Evolutionary conservation across 92 coral and sea anemone species (phyloP), one percentile per base, ranked within the genome.

Genomic region (Parazoanthus atlanticus): DNA sequence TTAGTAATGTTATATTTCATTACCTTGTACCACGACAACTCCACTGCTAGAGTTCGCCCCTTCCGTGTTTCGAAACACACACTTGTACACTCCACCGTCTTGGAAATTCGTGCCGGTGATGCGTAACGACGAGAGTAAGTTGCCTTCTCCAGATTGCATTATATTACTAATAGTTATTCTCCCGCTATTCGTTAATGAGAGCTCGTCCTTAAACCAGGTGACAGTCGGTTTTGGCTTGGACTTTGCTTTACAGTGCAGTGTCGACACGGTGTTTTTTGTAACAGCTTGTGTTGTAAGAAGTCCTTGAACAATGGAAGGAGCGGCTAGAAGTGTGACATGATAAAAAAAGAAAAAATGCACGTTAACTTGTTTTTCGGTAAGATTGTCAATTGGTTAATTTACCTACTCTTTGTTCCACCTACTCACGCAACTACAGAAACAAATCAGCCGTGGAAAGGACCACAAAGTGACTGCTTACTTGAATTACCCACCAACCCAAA

Each of bases 31-130:
- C 31, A 81, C 75, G 12, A 81, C 76, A 65, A 26, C 30, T 10
- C 86, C 76, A 81, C 52, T 65, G 86, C 86, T 81, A 34, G 86
- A 81, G 19, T 32, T 81, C 1, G 49, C 34, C 41, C 86, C 86
- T 49, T 81, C 86, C 33, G 56, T 19, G 54, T 81, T 81, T 12
- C 4, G 65, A 38, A 81, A 65, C 36, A 81, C 21, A 15, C 86
- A 81, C 75, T 36, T 81, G 19, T 81, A 81, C 16, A 34, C 32
- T 38, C 86, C 86, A 65, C 56, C 58, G 40, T 80, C 85, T 30
- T 36, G 8, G 73, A 54, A 80, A 56, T 31, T 67, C 3, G 71
- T 80, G 30, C 58, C 40, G 5, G 71, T 32, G 47, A 80, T 80
- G 13, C 43, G 73, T 19, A 80, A 32, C 16, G 36, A 15, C 17